Evolutionary conservation across 2,797 vertebrate genomes (phyloP).

Genomic region (Betta splendens): DNA sequence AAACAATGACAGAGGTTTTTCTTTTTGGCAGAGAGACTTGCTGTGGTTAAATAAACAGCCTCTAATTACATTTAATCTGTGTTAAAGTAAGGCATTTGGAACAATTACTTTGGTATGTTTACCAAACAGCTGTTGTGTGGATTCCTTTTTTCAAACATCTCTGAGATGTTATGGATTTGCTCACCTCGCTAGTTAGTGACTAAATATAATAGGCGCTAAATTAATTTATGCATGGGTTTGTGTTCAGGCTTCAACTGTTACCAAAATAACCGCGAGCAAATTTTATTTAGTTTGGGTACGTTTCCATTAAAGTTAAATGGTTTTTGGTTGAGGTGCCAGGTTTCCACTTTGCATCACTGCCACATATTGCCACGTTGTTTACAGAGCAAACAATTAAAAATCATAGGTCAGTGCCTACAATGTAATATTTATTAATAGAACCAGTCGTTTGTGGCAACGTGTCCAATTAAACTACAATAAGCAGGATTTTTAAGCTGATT

Average conservation of each 20-base stretch:
- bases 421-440: conserved; percentile 8
- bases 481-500: background rate
- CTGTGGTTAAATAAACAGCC: conserved; percentile 75
- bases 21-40: conserved; percentile 70
- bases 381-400: conserved; percentile 21
- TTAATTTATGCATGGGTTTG: conserved; percentile 57
- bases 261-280: conserved; percentile 40
- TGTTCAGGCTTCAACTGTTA: conserved; percentile 44
- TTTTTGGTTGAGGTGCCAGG: conserved; percentile 38
- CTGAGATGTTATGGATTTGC: conserved; percentile 59
- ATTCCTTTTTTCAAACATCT: conserved; percentile 29
- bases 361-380: conserved; percentile 6
- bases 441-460: conserved; percentile 3
- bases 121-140: conserved; percentile 86
- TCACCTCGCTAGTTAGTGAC: conserved; percentile 57
- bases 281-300: conserved; percentile 40
- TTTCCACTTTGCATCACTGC: conserved; percentile 27
- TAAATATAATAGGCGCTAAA: conserved; percentile 57
- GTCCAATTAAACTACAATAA: conserved; percentile 9
- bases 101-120: conserved; percentile 80
- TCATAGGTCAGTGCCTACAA: conserved; percentile 5
- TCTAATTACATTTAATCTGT: conserved; percentile 81
- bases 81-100: conserved; percentile 77
- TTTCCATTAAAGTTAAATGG: conserved; percentile 41
- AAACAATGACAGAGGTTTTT: conserved; percentile 74